Evolutionary conservation across 2,113 vertebrate genomes (phyloP).

Genomic region (Ploceus nigricollis): DNA sequence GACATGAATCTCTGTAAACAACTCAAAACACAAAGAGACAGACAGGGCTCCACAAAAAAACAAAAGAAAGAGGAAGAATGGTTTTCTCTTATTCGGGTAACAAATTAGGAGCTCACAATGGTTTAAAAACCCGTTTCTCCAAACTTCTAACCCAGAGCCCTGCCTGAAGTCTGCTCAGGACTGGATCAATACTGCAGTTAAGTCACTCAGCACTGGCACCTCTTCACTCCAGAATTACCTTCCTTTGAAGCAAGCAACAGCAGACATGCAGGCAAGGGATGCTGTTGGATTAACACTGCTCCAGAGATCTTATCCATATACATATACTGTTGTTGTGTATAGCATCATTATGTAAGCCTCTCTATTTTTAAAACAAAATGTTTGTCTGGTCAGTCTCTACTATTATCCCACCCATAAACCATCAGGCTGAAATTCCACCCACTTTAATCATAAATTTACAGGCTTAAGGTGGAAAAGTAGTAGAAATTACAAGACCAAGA

Average conservation of each 20-base stretch:
- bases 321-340: background rate
- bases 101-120: background rate
- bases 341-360: background rate
- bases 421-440: background rate
- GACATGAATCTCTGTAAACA: background rate
- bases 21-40: background rate
- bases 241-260: background rate
- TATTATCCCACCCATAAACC: background rate
- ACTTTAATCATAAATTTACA: background rate
- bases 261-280: background rate
- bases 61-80: background rate
- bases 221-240: background rate
- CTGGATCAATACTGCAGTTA: background rate
- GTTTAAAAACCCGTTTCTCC: background rate
- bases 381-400: constrained; percentile 9
- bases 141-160: background rate
- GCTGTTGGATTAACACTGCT: background rate
- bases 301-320: background rate
- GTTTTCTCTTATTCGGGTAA: background rate
- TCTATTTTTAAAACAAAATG: background rate
- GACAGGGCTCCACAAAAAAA: background rate
- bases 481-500: background rate
- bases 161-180: background rate
- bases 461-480: background rate
- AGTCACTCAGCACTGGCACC: background rate